These are phyloP conservation scores for Sesia apiformis DNA, from an alignment of 2,888 invertebrate species.

Conservation along the genomic window DNA sequence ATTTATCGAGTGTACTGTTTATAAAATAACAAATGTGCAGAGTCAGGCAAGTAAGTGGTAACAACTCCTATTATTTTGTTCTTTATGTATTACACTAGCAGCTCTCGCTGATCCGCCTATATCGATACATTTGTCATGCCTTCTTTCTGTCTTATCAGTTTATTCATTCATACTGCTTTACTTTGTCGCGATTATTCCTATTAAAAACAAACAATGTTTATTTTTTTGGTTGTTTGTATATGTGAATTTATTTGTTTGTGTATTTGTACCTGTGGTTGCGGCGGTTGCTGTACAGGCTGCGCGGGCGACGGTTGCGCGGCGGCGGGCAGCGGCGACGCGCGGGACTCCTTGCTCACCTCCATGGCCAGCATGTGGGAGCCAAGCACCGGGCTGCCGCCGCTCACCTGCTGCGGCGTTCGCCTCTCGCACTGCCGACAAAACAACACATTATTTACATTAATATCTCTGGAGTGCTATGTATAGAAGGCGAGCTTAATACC, in stretches of 20 bases:
- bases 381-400: slow-evolving; percentile 58
- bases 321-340: slow-evolving; percentile 57
- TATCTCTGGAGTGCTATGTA: no score
- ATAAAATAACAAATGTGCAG: no score
- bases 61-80: no score
- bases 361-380: slow-evolving; percentile 81
- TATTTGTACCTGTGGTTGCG: slow-evolving; percentile 46
- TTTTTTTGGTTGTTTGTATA: background rate
- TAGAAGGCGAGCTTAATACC: no score
- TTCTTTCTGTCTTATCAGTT: no score
- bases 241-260: background rate
- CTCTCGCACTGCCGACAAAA: slow-evolving; percentile 54
- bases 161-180: no score
- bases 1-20: no score
- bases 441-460: background rate
- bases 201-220: background rate
- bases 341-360: slow-evolving; percentile 87
- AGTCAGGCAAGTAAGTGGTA: no score
- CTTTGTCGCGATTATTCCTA: no score
- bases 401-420: slow-evolving; percentile 64
- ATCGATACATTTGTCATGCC: no score
- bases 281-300: slow-evolving; percentile 33
- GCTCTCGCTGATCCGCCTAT: no score
- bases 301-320: slow-evolving; percentile 37
- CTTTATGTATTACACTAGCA: no score